Base-by-base conservation (phyloP, 2,797 vertebrate species). In the Periophthalmus magnuspinnatus region DNA sequence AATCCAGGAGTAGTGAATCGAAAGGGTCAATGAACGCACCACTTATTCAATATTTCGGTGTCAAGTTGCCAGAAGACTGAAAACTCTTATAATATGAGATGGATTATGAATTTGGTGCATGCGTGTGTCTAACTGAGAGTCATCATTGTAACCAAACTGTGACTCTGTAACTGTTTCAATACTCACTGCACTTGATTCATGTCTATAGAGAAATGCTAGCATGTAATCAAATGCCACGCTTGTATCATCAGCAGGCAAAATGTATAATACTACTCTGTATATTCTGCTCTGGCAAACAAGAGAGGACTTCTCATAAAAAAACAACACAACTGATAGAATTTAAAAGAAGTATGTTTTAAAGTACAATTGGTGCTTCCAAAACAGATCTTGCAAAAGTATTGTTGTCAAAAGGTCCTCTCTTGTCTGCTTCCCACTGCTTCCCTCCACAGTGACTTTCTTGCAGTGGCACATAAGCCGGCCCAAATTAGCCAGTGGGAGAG, bases 201-300 rank as follows among this genome's bases (percentile, higher is more conserved):
- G 74, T 85, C 77, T 58, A 47, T 72, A 75, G 69, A 54, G 55
- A 75, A 68, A 21, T 66, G 47, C 68, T 65, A 74, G 82, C 83
- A 78, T 84, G 78, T 80, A 75, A 67, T 70, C 57, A 47, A 65
- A 78, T 73, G 75, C 79, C 72, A 76, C 67, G 74, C 81, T 84
- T 70, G 67, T 75, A 63, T 77, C 68, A 63, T 78, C 61, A 68
- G 72, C 70, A 65, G 74, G 74, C 66, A 69, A 73, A 45, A 79
- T 79, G 61, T 77, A 62, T 66, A 68, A 74, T 75, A 68, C 67
- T 69, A 67, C 32, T 70, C 0, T 5, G 22, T 79, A 69, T 76
- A 65, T 71, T 72, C 71, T 72, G 80, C 55, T 57, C 72, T 33
- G 52, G 78, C 70, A 70, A 75, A 69, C 79, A 74, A 81, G 77